phyloP scores from a whole-genome alignment of 2,113 vertebrate species.

The Prionailurus bengalensis region DNA sequence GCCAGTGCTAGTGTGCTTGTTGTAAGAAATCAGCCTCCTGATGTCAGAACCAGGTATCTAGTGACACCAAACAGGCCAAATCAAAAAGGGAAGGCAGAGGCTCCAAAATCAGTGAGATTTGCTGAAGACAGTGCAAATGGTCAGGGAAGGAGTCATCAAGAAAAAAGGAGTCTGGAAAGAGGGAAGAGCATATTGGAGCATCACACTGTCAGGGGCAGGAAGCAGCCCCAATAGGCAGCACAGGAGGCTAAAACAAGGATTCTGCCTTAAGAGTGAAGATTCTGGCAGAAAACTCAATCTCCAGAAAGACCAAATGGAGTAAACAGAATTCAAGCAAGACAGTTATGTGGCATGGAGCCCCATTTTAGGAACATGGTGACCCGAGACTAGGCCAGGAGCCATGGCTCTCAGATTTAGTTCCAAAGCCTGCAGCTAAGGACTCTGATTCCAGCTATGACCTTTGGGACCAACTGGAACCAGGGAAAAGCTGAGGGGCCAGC shows the following conservation, averaged over 20 bases:
- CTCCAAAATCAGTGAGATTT: background rate
- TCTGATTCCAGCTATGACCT: background rate
- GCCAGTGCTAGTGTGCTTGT: background rate
- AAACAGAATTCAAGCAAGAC: slow-evolving; percentile 28
- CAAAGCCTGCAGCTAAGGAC: background rate
- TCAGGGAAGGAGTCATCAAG: background rate
- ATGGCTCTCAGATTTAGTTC: background rate
- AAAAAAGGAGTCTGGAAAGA: background rate
- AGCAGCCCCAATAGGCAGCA: background rate
- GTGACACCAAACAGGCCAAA: background rate
- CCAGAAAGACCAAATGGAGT: background rate
- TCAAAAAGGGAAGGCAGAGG: background rate
- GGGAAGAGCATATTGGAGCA: background rate
- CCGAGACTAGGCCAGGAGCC: background rate
- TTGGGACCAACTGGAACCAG: background rate
- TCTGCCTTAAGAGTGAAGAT: background rate
- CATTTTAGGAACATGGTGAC: background rate
- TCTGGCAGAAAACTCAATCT: background rate
- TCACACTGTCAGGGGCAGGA: background rate
- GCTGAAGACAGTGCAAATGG: background rate
- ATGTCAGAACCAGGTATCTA: background rate
- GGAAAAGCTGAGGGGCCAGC: background rate
- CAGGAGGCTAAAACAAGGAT: background rate
- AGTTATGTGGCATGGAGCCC: background rate
- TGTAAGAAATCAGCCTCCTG: background rate